Percentiles rank a stretch among this genome's conserved stretches.
Evolutionary conservation across 2,888 invertebrate genomes (phyloP).

Genomic region (Galerucella calmariensis): DNA sequence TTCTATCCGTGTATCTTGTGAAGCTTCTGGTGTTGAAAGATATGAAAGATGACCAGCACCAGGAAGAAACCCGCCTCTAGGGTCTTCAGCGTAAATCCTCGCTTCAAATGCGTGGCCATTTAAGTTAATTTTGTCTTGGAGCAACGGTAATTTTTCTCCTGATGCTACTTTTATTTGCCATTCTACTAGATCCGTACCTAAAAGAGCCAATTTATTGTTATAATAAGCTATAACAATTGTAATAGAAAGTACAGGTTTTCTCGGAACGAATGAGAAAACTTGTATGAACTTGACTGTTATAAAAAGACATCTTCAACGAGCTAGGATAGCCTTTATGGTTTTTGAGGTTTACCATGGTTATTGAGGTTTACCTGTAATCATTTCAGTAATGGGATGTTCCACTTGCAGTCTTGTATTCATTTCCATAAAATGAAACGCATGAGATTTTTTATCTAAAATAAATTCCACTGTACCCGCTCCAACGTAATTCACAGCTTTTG

Average conservation of each 20-base stretch:
- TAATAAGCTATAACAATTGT: too few species aligned
- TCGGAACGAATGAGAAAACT: not conserved
- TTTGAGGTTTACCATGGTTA: too few species aligned
- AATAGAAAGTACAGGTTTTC: not conserved
- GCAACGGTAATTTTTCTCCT: slow-evolving; percentile 85
- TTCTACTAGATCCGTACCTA: slow-evolving; percentile 92
- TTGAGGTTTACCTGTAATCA: slow-evolving; percentile 83
- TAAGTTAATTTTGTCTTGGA: slow-evolving; percentile 81
- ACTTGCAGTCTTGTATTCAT: slow-evolving; percentile 98
- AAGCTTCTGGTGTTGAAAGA: slow-evolving; percentile 76
- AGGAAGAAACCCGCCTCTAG: slow-evolving; percentile 87
- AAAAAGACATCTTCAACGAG: too few species aligned
- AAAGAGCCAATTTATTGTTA: not conserved
- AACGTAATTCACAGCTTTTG: slow-evolving; percentile 94
- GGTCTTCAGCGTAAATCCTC: slow-evolving; percentile 94
- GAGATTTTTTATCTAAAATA: slow-evolving; percentile 86
- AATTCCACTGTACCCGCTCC: slow-evolving; percentile 99
- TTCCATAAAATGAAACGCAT: slow-evolving; percentile 98
- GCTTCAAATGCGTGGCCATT: slow-evolving; percentile 96
- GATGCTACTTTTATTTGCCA: slow-evolving; percentile 95
- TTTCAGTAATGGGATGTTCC: slow-evolving; percentile 97
- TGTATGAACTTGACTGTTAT: too few species aligned
- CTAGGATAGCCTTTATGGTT: too few species aligned
- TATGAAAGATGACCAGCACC: slow-evolving; percentile 88
- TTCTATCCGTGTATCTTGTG: slow-evolving; percentile 83